phyloP scores from a whole-genome alignment of 2,113 vertebrate genomes.

The Nibea coibor region DNA sequence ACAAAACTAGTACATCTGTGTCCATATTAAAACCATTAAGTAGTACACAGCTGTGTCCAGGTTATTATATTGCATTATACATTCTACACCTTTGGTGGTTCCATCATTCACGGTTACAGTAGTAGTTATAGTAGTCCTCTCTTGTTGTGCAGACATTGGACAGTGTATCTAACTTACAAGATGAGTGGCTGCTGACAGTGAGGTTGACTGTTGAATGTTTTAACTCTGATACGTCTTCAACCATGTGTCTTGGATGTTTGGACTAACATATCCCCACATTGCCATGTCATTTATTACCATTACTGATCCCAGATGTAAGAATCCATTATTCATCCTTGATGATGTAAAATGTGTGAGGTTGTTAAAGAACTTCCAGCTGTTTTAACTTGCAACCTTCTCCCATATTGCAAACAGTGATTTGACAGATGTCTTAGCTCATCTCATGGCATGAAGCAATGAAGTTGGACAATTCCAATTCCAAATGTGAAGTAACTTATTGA shows the following conservation, averaged over 20 bases:
- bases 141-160: neutral
- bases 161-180: neutral
- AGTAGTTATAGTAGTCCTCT: neutral
- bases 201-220: too few species aligned
- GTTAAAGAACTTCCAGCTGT: neutral
- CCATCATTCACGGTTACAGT: too few species aligned
- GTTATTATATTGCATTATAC: too few species aligned
- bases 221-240: too few species aligned
- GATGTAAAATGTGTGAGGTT: neutral
- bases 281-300: neutral
- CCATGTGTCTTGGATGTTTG: too few species aligned
- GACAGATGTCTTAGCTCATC: neutral
- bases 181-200: too few species aligned
- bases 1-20: too few species aligned
- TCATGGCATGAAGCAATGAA: neutral
- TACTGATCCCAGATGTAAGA: neutral
- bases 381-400: neutral
- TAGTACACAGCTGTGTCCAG: too few species aligned
- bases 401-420: neutral
- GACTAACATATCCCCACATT: neutral
- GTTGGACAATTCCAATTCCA: neutral
- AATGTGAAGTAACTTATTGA: neutral
- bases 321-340: neutral
- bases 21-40: too few species aligned
- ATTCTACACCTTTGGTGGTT: too few species aligned